phyloP scores from a whole-genome alignment of 2,888 invertebrate species.

The Blomia tropicalis region DNA sequence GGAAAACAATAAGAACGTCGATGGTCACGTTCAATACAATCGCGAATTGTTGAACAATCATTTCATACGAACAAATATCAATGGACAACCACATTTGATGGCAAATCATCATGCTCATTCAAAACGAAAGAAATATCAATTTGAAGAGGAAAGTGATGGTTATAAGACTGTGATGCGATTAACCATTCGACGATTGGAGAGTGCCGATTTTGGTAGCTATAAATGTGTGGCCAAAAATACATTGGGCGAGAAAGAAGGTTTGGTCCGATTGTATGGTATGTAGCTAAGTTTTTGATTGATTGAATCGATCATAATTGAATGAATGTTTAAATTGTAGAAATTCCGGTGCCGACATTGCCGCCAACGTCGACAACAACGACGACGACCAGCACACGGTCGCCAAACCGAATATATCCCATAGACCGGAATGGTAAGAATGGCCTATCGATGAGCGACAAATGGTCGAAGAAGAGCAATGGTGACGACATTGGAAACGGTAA shows the following conservation, averaged over 20 bases:
- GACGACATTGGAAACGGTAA: not conserved
- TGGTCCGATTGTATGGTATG: conserved; percentile 23
- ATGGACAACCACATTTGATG: not conserved
- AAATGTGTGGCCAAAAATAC: conserved; percentile 26
- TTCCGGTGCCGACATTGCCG: conserved; percentile 8
- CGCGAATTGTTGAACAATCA: not conserved
- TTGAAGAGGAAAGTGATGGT: conserved; percentile 13
- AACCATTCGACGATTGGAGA: conserved; percentile 21
- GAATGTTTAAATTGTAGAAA: not conserved
- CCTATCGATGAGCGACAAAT: not conserved
- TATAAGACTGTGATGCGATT: conserved; percentile 22
- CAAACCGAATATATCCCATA: no score
- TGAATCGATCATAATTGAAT: not conserved
- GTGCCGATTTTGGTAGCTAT: conserved; percentile 23
- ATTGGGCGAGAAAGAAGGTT: conserved; percentile 25
- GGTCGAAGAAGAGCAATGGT: not conserved
- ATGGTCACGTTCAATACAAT: not conserved
- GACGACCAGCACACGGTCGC: not conserved
- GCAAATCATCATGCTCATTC: not conserved
- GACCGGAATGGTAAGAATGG: no score
- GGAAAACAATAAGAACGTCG: not conserved
- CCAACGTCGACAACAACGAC: not conserved
- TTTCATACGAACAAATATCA: not conserved
- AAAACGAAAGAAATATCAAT: conserved; percentile 18
- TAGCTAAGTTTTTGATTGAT: not conserved